A percentile compares a stretch with the other conserved stretches of the same genome.
Conservation (phyloP, 2,113 vertebrate species). For the Rousettus leschenaultii region DNA sequence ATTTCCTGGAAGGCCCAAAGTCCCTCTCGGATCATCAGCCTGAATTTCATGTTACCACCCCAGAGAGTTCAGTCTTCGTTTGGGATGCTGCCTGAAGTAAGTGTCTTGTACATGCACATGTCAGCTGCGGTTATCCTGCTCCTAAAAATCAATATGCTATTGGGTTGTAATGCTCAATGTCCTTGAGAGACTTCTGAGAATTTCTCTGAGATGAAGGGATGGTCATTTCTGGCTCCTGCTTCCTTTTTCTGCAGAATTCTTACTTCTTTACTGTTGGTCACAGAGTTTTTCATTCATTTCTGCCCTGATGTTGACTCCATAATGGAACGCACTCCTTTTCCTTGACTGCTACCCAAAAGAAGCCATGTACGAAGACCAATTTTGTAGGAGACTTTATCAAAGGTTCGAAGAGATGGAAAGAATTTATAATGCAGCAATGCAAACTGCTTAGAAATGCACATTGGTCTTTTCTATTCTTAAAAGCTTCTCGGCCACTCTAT, state of each 20-base stretch:
- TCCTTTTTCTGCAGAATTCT: background rate
- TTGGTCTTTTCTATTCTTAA: background rate
- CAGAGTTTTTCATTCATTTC: background rate
- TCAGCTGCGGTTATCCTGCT: background rate
- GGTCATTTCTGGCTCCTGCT: background rate
- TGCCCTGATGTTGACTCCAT: background rate
- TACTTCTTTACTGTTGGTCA: background rate
- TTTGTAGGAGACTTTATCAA: background rate
- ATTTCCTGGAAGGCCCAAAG: background rate
- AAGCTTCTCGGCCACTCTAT: background rate
- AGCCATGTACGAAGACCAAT: background rate
- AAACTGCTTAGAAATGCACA: background rate
- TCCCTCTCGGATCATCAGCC: background rate
- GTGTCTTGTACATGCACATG: rapidly evolving
- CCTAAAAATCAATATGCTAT: background rate
- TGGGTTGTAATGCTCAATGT: background rate
- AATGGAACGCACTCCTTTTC: background rate
- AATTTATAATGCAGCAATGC: background rate
- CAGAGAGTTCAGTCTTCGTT: background rate
- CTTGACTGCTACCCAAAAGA: background rate
- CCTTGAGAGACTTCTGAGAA: background rate
- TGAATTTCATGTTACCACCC: background rate
- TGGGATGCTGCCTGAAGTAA: background rate
- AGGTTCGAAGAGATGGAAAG: background rate
- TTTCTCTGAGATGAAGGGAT: background rate